Conservation (phyloP, 2,113 vertebrate species). For the Protomyctophum bolini region DNA sequence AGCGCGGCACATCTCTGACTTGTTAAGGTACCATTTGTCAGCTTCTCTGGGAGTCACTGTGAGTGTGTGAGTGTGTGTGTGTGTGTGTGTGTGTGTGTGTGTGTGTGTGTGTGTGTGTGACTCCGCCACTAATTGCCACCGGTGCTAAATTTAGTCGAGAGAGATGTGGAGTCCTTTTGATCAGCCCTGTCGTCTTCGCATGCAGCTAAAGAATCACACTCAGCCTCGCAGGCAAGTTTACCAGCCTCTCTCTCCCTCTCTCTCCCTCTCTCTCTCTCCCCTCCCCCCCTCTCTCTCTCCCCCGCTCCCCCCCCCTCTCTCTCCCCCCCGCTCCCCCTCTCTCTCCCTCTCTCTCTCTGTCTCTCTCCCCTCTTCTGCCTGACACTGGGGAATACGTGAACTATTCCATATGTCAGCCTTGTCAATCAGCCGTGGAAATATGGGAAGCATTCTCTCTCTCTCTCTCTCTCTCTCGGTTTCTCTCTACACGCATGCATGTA, state of each 20-base stretch:
- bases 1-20: slow-evolving; percentile 65
- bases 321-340: slow-evolving; percentile 85
- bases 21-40: slow-evolving; percentile 89
- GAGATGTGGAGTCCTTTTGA: slow-evolving; percentile 96
- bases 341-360: slow-evolving; percentile 88
- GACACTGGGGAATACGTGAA: slow-evolving; percentile 99
- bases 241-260: slow-evolving; percentile 78
- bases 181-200: slow-evolving; percentile 88
- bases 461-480: slow-evolving; percentile 25
- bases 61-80: too few relatives aligned
- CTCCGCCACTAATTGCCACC: slow-evolving; percentile 95
- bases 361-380: slow-evolving; percentile 92
- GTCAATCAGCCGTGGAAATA: slow-evolving; percentile 96
- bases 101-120: slow-evolving; percentile 75
- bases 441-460: slow-evolving; percentile 80
- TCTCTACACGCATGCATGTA: not conserved
- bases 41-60: slow-evolving; percentile 90
- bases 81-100: too few relatives aligned
- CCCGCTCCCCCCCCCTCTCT: slow-evolving; percentile 78
- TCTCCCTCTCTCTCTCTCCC: slow-evolving; percentile 57
- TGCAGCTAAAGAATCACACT: slow-evolving; percentile 88
- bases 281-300: slow-evolving; percentile 88
- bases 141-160: slow-evolving; percentile 96
- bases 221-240: slow-evolving; percentile 97
- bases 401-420: slow-evolving; percentile 99